These are phyloP conservation scores for Vimba vimba DNA, from an alignment of 2,113 vertebrate genomes.

Conservation along the genomic window DNA sequence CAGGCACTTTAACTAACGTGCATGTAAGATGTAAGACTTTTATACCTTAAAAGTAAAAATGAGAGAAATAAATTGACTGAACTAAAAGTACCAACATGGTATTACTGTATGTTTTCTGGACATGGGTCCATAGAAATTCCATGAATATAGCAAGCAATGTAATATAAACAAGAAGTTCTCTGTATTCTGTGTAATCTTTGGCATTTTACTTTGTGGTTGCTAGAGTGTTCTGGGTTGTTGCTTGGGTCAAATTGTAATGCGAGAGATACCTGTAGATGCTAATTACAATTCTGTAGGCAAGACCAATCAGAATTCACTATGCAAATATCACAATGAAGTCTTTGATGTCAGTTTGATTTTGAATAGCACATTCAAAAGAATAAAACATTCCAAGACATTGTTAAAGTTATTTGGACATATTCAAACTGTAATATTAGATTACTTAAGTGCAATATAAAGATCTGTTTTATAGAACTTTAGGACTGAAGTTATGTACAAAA, in stretches of 20 bases:
- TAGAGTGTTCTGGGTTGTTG: constrained; percentile 6
- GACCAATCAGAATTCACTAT: background rate
- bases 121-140: background rate
- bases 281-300: too few relatives aligned
- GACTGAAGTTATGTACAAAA: too few relatives aligned
- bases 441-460: too few relatives aligned
- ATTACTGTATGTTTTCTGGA: background rate
- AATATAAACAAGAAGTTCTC: background rate
- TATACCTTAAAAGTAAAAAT: background rate
- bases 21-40: background rate
- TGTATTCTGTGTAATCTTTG: background rate
- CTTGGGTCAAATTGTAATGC: background rate
- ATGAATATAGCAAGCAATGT: background rate
- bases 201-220: background rate
- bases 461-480: too few relatives aligned
- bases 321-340: too few relatives aligned
- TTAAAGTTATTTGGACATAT: background rate
- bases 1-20: background rate
- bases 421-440: background rate
- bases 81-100: background rate
- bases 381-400: background rate
- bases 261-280: background rate
- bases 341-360: background rate
- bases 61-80: background rate
- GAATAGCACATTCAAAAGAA: background rate